Percentiles rank a stretch among this genome's conserved stretches.
phyloP scores from a whole-genome alignment of 2,797 vertebrate genomes.

The Anniella stebbinsi region DNA sequence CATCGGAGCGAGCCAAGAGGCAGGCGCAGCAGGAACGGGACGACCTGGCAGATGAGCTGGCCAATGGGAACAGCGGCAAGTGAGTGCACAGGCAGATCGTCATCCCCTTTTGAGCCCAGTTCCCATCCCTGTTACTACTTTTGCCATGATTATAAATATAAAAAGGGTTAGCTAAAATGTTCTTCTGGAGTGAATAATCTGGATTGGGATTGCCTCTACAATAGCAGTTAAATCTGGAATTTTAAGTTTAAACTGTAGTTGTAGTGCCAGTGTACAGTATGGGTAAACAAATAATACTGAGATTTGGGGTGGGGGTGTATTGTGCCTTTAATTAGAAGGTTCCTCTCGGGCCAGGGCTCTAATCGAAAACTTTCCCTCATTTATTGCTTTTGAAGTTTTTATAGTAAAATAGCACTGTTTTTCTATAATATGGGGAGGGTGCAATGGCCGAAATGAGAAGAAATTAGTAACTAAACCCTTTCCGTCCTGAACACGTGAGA shows the following conservation, averaged over 20 bases:
- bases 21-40: constrained; percentile 93
- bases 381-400: not conserved
- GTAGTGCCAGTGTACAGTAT: no score
- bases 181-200: no score
- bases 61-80: constrained; percentile 89
- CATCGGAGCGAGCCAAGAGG: constrained; percentile 86
- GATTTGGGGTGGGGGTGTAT: not conserved
- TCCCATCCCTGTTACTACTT: no score
- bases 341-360: no score
- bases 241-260: not conserved
- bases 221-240: not conserved
- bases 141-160: not conserved
- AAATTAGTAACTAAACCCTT: not conserved
- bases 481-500: no score
- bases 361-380: not conserved
- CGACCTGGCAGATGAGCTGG: constrained; percentile 89
- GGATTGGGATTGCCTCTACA: not conserved
- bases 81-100: constrained; percentile 67
- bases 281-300: not conserved
- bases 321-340: not conserved
- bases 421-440: not conserved
- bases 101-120: not conserved
- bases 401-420: not conserved
- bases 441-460: not conserved
- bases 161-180: not conserved